These are phyloP conservation scores for Cheiracanthium punctorium DNA, from an alignment of 2,888 invertebrate species.

Conservation along the genomic window DNA sequence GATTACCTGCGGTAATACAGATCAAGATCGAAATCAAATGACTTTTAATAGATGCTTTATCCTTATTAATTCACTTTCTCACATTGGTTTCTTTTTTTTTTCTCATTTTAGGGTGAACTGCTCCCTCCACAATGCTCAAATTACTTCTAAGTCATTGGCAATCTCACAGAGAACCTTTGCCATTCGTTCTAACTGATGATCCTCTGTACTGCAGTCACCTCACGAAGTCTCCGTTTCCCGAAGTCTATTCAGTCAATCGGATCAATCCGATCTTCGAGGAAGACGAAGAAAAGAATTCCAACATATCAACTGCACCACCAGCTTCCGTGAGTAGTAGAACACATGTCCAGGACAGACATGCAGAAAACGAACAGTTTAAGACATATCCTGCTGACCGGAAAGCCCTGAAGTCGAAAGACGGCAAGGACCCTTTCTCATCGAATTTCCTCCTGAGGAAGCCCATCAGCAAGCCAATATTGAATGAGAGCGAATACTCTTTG, in stretches of 20 bases:
- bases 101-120: constrained; percentile 24
- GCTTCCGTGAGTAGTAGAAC: background rate
- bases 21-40: no score
- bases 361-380: background rate
- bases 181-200: constrained; percentile 66
- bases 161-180: constrained; percentile 54
- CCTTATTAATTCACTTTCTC: no score
- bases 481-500: background rate
- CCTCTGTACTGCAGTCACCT: constrained; percentile 63
- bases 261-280: constrained; percentile 67
- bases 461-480: background rate
- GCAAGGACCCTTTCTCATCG: background rate
- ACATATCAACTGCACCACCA: background rate
- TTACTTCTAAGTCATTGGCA: constrained; percentile 64
- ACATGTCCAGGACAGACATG: background rate
- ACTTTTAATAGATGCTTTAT: no score
- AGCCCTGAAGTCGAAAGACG: background rate
- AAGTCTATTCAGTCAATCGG: constrained; percentile 65
- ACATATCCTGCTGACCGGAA: background rate
- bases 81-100: no score
- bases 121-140: constrained; percentile 45
- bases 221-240: constrained; percentile 49
- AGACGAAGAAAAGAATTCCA: constrained; percentile 16
- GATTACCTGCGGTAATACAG: no score
- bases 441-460: background rate